These are phyloP conservation scores for Eurytoma californica DNA, from an alignment of 2,888 invertebrate species.

Conservation along the genomic window DNA sequence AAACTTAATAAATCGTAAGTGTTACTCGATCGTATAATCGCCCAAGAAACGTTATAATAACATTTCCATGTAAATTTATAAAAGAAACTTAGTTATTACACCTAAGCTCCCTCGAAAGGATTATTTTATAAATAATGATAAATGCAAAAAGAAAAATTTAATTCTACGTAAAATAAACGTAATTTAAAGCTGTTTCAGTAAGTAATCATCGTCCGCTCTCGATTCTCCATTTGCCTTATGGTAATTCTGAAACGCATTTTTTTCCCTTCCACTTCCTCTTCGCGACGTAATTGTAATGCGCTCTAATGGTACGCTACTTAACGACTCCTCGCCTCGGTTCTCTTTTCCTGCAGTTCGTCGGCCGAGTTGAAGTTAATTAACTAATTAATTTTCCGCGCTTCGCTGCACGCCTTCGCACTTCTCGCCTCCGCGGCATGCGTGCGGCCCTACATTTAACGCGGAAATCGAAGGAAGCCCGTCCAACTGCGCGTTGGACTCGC, in stretches of 20 bases:
- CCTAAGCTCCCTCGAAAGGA: no score
- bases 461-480: neutral
- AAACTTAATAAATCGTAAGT: no score
- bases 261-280: neutral
- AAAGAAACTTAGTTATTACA: no score
- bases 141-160: neutral
- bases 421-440: neutral
- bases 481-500: neutral
- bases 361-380: constrained; percentile 47
- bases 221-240: neutral
- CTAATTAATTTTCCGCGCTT: constrained; percentile 43
- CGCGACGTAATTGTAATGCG: constrained; percentile 49
- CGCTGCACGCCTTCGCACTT: neutral
- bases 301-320: constrained; percentile 44
- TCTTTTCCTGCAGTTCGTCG: constrained; percentile 15
- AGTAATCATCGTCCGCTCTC: neutral
- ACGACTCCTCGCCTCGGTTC: neutral
- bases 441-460: neutral
- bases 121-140: no score
- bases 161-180: neutral
- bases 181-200: neutral
- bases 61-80: no score
- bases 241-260: neutral
- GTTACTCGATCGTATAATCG: no score
- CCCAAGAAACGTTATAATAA: no score